Evolutionary conservation across 2,888 invertebrate genomes (phyloP), one percentile per base, ranked within the genome.

Genomic region (Calliopum simillimum): DNA sequence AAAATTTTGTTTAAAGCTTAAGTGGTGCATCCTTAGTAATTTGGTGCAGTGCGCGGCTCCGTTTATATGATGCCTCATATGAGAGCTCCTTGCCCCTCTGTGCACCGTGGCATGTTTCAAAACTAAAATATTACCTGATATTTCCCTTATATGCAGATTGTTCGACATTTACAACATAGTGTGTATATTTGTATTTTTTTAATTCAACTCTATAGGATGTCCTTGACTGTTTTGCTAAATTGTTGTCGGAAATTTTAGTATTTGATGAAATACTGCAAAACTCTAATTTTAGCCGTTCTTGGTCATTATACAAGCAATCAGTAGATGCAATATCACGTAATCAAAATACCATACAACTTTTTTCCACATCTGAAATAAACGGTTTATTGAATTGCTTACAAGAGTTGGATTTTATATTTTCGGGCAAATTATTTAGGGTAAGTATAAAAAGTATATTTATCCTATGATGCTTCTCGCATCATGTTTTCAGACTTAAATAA

Each of bases 251-350:
- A 68, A 83, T 93, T 21, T 85, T 92, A 23, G 88, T 90, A 14
- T 86, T 96, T 69, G 85, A 86, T 71, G 85, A 84, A 62, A 81
- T 86, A 12, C 76, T 83, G 2, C 71, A 76, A 8, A 78, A 78
- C 49, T 83, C 85, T 0, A 81, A 80, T 46, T 79, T 85, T 11
- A 74, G 77, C 2, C 87, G 89, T 66, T 93, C 93, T 81, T 97
- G 96, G 95, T 89, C 89, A 66, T 88, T 90, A 41, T 97, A 95
- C 80, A 90, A 91, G 80, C 90, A 93, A 84, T 90, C 91, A 80
- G 87, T 96, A 1, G 90, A 91, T 76, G 90, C 91, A 43, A 89
- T 93, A 43, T 87, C 89, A 68, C 90, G 91, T 74, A 90, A 90
- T 81, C 89, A 43, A 84, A 88, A 44, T 88, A 89, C 81, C 89